Evolutionary conservation across 1,140 invertebrate species (phyloP).

Genomic region (Euwallacea similis): DNA sequence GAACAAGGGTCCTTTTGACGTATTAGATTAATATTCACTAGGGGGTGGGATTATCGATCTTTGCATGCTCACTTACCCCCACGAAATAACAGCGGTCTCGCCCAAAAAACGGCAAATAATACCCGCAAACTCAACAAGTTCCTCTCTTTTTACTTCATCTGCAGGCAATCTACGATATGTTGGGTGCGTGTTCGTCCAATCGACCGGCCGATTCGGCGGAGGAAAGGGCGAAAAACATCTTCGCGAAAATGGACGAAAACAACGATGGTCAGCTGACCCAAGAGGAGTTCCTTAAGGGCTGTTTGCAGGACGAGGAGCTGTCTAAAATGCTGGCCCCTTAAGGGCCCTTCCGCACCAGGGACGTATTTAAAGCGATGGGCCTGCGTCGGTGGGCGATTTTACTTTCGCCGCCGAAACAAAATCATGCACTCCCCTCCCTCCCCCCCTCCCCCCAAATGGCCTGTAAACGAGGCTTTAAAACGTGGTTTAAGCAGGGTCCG

Average conservation of each 20-base stretch:
- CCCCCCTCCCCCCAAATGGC: neutral
- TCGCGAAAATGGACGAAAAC: conserved; percentile 99
- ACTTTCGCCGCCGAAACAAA: too few relatives aligned
- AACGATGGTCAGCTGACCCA: conserved; percentile 97
- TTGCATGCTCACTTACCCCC: too few relatives aligned
- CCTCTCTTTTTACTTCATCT: neutral
- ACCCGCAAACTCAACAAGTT: neutral
- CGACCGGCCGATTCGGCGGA: conserved; percentile 90
- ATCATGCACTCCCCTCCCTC: neutral
- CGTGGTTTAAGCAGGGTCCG: neutral
- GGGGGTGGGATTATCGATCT: too few relatives aligned
- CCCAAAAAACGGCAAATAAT: too few relatives aligned
- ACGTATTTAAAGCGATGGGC: neutral
- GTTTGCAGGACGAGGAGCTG: conserved; percentile 95
- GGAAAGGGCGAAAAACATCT: conserved; percentile 97
- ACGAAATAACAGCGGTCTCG: too few relatives aligned
- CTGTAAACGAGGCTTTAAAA: conserved; percentile 4
- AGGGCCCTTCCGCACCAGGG: conserved; percentile 49
- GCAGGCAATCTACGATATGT: conserved; percentile 99
- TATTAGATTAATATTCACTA: too few relatives aligned
- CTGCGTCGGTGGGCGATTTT: too few relatives aligned
- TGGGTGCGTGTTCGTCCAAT: conserved; percentile 92
- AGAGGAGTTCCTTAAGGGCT: conserved; percentile 98
- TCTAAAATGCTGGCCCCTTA: conserved; percentile 94
- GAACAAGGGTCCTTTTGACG: too few relatives aligned